Percentiles rank a stretch among this genome's conserved stretches.
These are phyloP conservation scores for Ethmia dodecea DNA, from an alignment of 2,888 invertebrate genomes.

Conservation along the genomic window DNA sequence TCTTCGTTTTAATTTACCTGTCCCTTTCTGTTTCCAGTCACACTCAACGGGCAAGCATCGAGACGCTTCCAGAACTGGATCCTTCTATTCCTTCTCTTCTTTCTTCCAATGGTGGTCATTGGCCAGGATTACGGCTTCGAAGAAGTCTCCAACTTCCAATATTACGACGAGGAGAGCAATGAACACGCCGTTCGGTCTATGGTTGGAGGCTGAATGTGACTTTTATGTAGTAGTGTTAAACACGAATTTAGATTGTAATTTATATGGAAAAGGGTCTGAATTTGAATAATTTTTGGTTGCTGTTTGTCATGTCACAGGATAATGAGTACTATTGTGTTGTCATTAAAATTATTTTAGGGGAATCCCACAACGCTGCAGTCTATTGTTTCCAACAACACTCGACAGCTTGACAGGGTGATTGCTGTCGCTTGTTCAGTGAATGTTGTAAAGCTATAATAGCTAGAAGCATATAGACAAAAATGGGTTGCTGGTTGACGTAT, in stretches of 20 bases:
- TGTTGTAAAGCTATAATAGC: no score
- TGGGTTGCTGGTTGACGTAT: neutral
- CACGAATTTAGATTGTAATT: constrained; percentile 25
- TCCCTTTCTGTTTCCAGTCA: constrained; percentile 53
- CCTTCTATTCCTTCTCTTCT: constrained; percentile 45
- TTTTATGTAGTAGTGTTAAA: constrained; percentile 1
- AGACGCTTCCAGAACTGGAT: constrained; percentile 46
- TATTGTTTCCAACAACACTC: no score
- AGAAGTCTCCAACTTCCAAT: constrained; percentile 22
- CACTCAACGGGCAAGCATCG: constrained; percentile 46
- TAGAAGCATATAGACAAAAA: neutral
- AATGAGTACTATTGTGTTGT: no score
- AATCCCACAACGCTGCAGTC: no score
- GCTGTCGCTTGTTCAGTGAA: no score
- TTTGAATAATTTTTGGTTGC: no score
- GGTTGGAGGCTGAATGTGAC: constrained; percentile 36
- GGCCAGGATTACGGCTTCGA: constrained; percentile 34
- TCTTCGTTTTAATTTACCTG: no score
- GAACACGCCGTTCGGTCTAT: constrained; percentile 28
- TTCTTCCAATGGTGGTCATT: constrained; percentile 46
- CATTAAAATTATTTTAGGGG: no score
- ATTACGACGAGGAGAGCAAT: constrained; percentile 28
- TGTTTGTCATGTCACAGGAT: no score
- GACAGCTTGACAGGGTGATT: no score
- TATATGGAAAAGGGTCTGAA: no score